A percentile compares a stretch with the other conserved stretches of the same genome.
phyloP scores from a whole-genome alignment of 2,888 invertebrate genomes.

The Scaptomyza caliginosa region DNA sequence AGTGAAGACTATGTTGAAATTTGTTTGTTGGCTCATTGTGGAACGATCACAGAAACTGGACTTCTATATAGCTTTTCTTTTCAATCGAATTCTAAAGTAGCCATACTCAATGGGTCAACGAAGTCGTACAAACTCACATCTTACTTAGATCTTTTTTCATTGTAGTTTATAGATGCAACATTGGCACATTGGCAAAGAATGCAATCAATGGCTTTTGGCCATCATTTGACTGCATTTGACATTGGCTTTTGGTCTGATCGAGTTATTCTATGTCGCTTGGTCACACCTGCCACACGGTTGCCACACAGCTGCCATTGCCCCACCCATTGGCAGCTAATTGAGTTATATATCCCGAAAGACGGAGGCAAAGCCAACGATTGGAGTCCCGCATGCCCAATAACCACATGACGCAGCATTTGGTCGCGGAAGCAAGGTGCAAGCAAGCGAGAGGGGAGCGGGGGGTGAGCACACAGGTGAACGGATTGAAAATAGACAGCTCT shows the following conservation, averaged over 20 bases:
- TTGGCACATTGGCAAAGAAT: background rate
- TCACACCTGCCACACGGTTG: constrained; percentile 11
- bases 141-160: no score
- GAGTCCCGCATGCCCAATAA: constrained; percentile 27
- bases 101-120: no score
- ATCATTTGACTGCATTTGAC: constrained; percentile 17
- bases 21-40: constrained; percentile 3
- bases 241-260: constrained; percentile 10
- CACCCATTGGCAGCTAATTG: constrained; percentile 62
- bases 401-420: constrained; percentile 63
- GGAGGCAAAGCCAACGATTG: constrained; percentile 30
- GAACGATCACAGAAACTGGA: constrained; percentile 36
- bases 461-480: constrained; percentile 42
- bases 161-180: no score
- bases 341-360: constrained; percentile 56
- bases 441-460: constrained; percentile 28
- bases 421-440: constrained; percentile 42
- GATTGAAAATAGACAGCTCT: background rate
- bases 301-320: constrained; percentile 19
- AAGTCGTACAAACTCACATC: no score
- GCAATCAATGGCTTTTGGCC: constrained; percentile 6
- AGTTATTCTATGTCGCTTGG: constrained; percentile 11
- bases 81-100: constrained; percentile 3
- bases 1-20: constrained; percentile 23
- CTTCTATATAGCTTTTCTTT: constrained; percentile 16